A percentile compares a stretch with the other conserved stretches of the same genome.
phyloP scores from a whole-genome alignment of 2,113 vertebrate species.

The Circaetus cinerascens region DNA sequence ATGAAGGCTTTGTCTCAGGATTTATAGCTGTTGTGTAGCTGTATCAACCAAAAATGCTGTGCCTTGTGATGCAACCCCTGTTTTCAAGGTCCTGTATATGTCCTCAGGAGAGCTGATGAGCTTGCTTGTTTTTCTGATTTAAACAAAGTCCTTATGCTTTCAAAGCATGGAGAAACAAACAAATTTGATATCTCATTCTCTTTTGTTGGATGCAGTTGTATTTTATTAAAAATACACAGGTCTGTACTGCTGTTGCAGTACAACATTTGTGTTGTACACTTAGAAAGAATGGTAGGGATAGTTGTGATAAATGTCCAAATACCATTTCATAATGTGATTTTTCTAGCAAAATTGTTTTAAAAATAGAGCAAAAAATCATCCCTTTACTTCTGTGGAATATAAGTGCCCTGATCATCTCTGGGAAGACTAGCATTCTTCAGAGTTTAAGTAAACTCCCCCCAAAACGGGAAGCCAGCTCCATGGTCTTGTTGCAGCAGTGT shows the following conservation, averaged over 20 bases:
- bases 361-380: not conserved
- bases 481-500: not conserved
- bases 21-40: not conserved
- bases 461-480: not conserved
- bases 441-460: not conserved
- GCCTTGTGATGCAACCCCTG: not conserved
- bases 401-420: not conserved
- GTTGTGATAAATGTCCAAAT: not conserved
- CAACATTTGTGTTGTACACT: not conserved
- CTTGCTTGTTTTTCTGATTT: not conserved
- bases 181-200: not conserved
- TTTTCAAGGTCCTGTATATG: accelerated
- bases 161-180: not conserved
- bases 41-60: not conserved
- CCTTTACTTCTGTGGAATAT: not conserved
- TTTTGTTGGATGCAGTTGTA: not conserved
- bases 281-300: not conserved
- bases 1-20: not conserved
- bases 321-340: not conserved
- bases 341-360: not conserved
- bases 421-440: not conserved
- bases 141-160: not conserved
- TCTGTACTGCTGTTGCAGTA: not conserved
- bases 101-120: not conserved
- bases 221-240: not conserved